A percentile compares a stretch with the other conserved stretches of the same genome.
phyloP scores from a whole-genome alignment of 2,113 vertebrate genomes.

The Plecturocebus donacophilus region DNA sequence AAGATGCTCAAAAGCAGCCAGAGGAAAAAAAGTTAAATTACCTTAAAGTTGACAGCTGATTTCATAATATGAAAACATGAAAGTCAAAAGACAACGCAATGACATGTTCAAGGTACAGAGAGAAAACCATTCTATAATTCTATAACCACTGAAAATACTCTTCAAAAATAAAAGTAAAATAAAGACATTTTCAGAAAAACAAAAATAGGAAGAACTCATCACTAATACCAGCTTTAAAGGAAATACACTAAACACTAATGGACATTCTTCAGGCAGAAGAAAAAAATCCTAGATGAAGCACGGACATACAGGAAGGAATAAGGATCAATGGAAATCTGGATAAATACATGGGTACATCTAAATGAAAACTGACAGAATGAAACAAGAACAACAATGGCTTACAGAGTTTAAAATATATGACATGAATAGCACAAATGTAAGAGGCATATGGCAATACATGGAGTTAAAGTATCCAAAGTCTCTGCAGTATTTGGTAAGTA shows the following conservation, averaged over 20 bases:
- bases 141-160: background rate
- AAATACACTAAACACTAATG: background rate
- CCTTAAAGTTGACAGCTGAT: no score
- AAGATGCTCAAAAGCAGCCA: no score
- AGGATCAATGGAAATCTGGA: background rate
- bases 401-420: background rate
- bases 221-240: background rate
- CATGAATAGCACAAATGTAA: background rate
- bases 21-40: no score
- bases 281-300: background rate
- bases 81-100: no score
- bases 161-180: background rate
- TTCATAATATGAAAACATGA: no score
- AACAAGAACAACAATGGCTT: background rate
- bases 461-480: background rate
- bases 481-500: background rate
- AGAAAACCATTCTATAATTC: background rate
- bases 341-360: background rate
- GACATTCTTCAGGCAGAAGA: background rate
- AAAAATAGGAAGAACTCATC: background rate
- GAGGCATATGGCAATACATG: background rate
- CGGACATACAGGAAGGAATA: background rate
- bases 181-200: background rate
- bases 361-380: background rate
- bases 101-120: no score